phyloP scores from a whole-genome alignment of 2,797 vertebrate species.

The Poecilia wingei region DNA sequence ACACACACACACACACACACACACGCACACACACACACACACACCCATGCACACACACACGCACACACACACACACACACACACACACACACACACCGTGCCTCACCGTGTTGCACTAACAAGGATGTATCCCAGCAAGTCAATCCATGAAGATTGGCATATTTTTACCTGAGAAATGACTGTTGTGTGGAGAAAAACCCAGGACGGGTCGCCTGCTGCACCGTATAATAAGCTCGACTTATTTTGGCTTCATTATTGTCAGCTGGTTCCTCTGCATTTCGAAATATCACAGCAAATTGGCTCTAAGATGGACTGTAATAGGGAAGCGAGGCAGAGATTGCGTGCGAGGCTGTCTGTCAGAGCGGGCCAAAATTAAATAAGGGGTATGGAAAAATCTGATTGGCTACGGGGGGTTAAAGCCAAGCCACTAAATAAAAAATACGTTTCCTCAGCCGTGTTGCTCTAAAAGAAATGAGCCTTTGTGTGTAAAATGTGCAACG shows the following conservation, averaged over 20 bases:
- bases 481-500: slow-evolving; percentile 1
- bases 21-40: too few species aligned
- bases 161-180: slow-evolving; percentile 55
- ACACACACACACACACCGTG: slow-evolving; percentile 2
- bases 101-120: slow-evolving; percentile 53
- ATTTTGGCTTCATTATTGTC: slow-evolving; percentile 70
- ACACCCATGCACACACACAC: too few species aligned
- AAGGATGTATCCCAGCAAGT: slow-evolving; percentile 48
- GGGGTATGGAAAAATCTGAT: slow-evolving; percentile 13
- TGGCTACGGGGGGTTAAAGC: slow-evolving; percentile 5
- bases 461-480: slow-evolving; percentile 22
- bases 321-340: slow-evolving; percentile 26
- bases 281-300: slow-evolving; percentile 65
- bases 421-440: slow-evolving; percentile 21
- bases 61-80: too few species aligned
- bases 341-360: slow-evolving; percentile 24
- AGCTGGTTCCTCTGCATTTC: slow-evolving; percentile 44
- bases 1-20: slow-evolving; percentile 7
- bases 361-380: slow-evolving; percentile 20
- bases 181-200: slow-evolving; percentile 36
- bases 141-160: slow-evolving; percentile 55
- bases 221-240: slow-evolving; percentile 68
- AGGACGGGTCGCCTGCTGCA: slow-evolving; percentile 38
- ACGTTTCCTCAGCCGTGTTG: slow-evolving; percentile 12
- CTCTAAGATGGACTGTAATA: slow-evolving; percentile 56